These are phyloP conservation scores for Cheilosia vernalis DNA, from an alignment of 2,888 invertebrate genomes.

Conservation along the genomic window DNA sequence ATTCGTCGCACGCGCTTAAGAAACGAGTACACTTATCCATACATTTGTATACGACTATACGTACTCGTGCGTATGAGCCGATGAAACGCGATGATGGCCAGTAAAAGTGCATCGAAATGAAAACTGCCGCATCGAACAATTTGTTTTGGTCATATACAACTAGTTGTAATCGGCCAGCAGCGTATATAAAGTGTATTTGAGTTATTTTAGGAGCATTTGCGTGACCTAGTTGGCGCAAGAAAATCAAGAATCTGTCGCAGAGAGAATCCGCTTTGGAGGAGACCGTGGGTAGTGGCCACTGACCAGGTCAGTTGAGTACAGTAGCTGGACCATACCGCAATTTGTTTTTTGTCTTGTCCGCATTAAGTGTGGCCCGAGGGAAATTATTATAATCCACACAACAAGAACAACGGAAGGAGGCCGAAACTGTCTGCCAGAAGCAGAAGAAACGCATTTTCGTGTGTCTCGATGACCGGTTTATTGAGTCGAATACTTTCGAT, in stretches of 20 bases:
- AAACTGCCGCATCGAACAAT: slow-evolving; percentile 24
- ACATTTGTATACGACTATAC: slow-evolving; percentile 2
- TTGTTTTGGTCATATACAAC: slow-evolving; percentile 24
- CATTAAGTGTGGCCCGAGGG: slow-evolving; percentile 34
- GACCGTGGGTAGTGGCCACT: not conserved
- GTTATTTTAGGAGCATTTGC: slow-evolving; percentile 49
- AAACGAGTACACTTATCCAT: not conserved
- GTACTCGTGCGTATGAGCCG: not conserved
- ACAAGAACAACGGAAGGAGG: not conserved
- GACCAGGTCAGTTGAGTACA: not conserved
- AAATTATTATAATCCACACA: slow-evolving; percentile 30
- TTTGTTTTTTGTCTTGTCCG: slow-evolving; percentile 28
- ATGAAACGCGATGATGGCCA: slow-evolving; percentile 9
- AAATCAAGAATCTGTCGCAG: slow-evolving; percentile 39
- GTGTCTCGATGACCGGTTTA: slow-evolving; percentile 65
- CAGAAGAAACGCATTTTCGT: slow-evolving; percentile 53
- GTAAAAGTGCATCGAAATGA: slow-evolving; percentile 50
- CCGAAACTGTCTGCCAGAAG: not conserved
- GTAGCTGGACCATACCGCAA: slow-evolving; percentile 5
- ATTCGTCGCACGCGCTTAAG: not conserved
- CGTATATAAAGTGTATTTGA: slow-evolving; percentile 27
- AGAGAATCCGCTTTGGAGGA: slow-evolving; percentile 17
- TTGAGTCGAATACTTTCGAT: slow-evolving; percentile 70
- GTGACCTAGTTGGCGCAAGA: slow-evolving; percentile 65
- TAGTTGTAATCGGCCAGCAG: not conserved